Base-by-base conservation (phyloP, 2,888 invertebrate genomes). In the Seira ritae region DNA sequence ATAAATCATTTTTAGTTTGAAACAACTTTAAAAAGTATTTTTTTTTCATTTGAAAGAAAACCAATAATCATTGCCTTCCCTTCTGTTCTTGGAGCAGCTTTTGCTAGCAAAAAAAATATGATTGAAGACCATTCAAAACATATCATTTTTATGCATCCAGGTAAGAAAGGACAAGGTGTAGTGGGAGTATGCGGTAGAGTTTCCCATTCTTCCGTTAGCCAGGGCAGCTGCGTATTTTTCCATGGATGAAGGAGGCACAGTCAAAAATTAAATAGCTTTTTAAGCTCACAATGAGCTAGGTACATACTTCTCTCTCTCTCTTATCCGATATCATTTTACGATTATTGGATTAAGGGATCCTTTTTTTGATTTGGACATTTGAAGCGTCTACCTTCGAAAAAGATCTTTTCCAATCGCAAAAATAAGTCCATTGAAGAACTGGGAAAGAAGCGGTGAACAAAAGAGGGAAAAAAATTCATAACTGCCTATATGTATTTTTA, bases 291-390 rank as follows among this genome's bases (percentile, higher is more conserved):
- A 12, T 55, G 17, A 55, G 55, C 6, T 55, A 31, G n/a, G 42
- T 55, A 55, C 55, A 2, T 8, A 31, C 3, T 55, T 60, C 22
- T 71, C 22, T 17, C 50, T 72, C 60, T 60, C 22, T 60, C 12
- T 70, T 23, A 55, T 55, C 46, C 19, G 46, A 19, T 83, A 83
- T 83, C 83, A 78, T 83, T 83, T 83, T 72, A 83, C 77, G 78
- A 83, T 83, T 83, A 83, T 83, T 83, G 83, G 83, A 83, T 83
- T 83, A 82, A 81, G 74, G 66, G 77, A 77, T 76, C 82, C 71
- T 82, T 72, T 67, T 55, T 31, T 67, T 20, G 23, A 69, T 73
- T 24, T 67, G 68, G n/a, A 55, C 23, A 31, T 72, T 60, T 60
- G 50, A 31, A 31, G 31, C 31, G 2, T 24, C 67, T 24, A 22